Base-by-base conservation (phyloP, 2,888 invertebrate species). In the Tridacna crocea region DNA sequence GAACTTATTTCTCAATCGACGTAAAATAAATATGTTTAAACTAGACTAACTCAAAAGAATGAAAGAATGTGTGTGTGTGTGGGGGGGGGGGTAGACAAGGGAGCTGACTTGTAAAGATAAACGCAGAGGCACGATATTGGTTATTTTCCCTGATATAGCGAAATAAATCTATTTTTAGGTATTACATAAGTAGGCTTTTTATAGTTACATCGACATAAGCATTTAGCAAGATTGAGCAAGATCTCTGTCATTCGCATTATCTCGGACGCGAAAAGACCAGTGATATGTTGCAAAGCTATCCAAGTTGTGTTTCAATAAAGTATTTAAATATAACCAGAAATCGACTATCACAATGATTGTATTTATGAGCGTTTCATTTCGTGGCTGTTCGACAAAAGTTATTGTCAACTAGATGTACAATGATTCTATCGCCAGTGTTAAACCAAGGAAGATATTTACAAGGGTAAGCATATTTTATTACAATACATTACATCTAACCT, bases 171-270 rank as follows among this genome's bases (percentile, higher is more conserved):
- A 66, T 66, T 66, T 66, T 17, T 26, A 27, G 46, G 46, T 66
- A 46, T 66, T 66, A 63, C 63, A 19, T 1, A 22, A 27, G 24
- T 26, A 8, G 15, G 15, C 63, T 63, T 27, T 63, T 63, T 63
- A 26, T 63, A 63, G 27, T 17, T 24, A 4, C 24, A 6, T 26
- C 11, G 63, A 63, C 27, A 3, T 17, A 27, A 63, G n/a, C 6
- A 66, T 66, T 66, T 27, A 19, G 17, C 66, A 46, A 46, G 66
- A 66, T 66, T 66, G 66, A 66, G 66, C 66, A 66, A 66, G 66
- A 66, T 10, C 46, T 19, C 0, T 19, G 10, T 55, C 55, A 27
- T 11, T 8, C 66, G 27, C 46, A 27, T 46, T 17, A 46, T 66
- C 19, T 66, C 27, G 66, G 66, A 66, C n/a, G 36, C 6, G 17